These are phyloP conservation scores for Aplidium turbinatum DNA, from an alignment of 23 tunicate genomes.

Conservation along the genomic window DNA sequence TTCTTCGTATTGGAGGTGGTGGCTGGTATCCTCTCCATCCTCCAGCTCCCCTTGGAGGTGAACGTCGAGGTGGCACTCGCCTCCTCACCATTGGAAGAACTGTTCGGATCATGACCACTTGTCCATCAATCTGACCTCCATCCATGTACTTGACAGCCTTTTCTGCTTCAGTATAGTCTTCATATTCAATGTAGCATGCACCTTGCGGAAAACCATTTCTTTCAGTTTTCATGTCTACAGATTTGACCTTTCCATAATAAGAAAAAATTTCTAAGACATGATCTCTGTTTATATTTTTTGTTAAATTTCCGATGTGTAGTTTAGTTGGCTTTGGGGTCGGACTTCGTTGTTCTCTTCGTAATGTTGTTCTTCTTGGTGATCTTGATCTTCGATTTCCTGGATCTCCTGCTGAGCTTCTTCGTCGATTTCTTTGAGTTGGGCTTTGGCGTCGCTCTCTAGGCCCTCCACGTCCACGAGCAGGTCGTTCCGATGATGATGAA, in stretches of 20 bases:
- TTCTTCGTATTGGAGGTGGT: slow-evolving; percentile 62
- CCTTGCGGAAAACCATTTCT: slow-evolving; percentile 61
- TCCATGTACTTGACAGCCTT: slow-evolving; percentile 95
- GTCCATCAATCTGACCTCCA: slow-evolving; percentile 97
- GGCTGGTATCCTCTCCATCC: slow-evolving; percentile 58
- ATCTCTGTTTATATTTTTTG: slow-evolving; percentile 87
- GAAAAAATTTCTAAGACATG: slow-evolving; percentile 88
- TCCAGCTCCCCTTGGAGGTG: slow-evolving; percentile 59
- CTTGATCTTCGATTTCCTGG: slow-evolving; percentile 48
- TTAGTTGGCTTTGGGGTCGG: slow-evolving; percentile 89
- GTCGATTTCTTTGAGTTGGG: slow-evolving; percentile 24
- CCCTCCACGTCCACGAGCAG: slow-evolving; percentile 44
- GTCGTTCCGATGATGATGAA: slow-evolving; percentile 54
- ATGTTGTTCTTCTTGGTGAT: slow-evolving; percentile 63
- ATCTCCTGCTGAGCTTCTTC: slow-evolving; percentile 50
- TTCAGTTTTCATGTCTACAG: slow-evolving; percentile 79
- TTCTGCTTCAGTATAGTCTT: slow-evolving; percentile 86
- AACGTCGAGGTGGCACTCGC: slow-evolving; percentile 37
- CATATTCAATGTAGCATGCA: slow-evolving; percentile 86
- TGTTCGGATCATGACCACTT: slow-evolving; percentile 65
- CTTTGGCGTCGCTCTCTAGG: slow-evolving; percentile 58
- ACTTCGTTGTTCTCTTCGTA: slow-evolving; percentile 57
- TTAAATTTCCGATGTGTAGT: slow-evolving; percentile 73
- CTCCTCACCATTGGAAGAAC: slow-evolving; percentile 73
- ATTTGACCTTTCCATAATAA: slow-evolving; percentile 83